Conservation (phyloP, 2,888 invertebrate genomes). For the Empis livida region DNA sequence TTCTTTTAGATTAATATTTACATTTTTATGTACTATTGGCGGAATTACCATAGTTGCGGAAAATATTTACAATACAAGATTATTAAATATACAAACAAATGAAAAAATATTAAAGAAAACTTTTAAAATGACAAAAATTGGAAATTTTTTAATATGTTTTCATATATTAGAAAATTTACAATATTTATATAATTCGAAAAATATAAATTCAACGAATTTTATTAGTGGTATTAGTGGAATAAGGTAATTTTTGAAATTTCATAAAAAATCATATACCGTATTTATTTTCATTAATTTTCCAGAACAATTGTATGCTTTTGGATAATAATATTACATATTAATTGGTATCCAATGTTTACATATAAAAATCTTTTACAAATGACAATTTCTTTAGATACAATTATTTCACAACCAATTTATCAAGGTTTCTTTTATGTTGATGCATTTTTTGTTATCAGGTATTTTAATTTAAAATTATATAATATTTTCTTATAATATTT, state of each 20-base stretch:
- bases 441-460: constrained; percentile 7
- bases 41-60: too few species aligned
- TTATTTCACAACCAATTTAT: constrained; percentile 1
- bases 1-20: too few species aligned
- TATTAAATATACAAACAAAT: background rate
- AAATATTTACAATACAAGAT: background rate
- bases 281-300: background rate
- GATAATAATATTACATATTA: constrained; percentile 5
- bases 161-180: background rate
- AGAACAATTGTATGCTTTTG: constrained; percentile 6
- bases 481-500: background rate
- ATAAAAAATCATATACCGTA: too few species aligned
- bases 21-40: too few species aligned
- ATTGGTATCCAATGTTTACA: constrained; percentile 6
- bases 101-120: background rate
- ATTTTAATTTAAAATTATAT: background rate
- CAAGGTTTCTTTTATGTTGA: constrained; percentile 6
- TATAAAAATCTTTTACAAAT: constrained; percentile 4
- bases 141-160: constrained; percentile 2
- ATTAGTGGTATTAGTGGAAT: background rate
- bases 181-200: background rate
- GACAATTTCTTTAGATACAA: background rate
- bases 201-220: background rate
- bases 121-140: background rate
- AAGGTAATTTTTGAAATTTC: background rate